phyloP scores from a whole-genome alignment of 2,113 vertebrate species.

The Cercocebus atys region DNA sequence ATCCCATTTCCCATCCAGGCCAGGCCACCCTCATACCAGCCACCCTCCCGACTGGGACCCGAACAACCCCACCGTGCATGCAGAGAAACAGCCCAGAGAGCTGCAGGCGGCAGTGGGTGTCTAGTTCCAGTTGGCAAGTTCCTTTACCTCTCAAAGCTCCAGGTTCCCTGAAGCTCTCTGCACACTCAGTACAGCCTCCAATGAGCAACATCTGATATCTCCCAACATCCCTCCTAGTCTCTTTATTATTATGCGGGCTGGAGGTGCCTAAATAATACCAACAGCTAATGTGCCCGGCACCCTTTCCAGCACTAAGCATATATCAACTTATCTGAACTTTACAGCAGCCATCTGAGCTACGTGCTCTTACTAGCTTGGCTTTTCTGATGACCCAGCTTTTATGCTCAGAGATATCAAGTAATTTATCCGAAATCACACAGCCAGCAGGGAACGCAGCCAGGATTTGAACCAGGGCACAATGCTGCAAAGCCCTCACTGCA shows the following conservation, averaged over 20 bases:
- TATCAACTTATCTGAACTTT: not conserved
- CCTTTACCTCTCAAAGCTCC: not conserved
- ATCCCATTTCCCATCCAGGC: not conserved
- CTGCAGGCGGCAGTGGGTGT: not conserved
- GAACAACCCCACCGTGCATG: no score
- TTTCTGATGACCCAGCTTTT: not conserved
- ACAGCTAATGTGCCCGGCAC: not conserved
- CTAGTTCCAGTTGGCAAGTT: accelerated
- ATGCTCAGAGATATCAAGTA: constrained; percentile 5
- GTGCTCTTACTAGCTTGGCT: not conserved
- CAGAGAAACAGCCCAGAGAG: not conserved
- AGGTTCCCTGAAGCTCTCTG: not conserved
- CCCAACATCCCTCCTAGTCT: not conserved
- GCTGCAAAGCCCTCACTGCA: not conserved
- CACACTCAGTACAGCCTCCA: accelerated
- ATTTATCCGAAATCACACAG: constrained; percentile 3
- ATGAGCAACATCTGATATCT: not conserved
- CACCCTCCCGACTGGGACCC: not conserved
- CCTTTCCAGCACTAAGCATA: not conserved
- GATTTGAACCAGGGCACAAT: not conserved
- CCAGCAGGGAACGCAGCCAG: not conserved
- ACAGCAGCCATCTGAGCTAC: not conserved
- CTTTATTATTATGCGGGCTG: no score
- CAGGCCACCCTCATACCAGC: constrained; percentile 13
- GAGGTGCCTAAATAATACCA: not conserved